A percentile compares a stretch with the other conserved stretches of the same genome.
Conservation (phyloP, 2,888 invertebrate species). For the Lasioglossum pauxillum region DNA sequence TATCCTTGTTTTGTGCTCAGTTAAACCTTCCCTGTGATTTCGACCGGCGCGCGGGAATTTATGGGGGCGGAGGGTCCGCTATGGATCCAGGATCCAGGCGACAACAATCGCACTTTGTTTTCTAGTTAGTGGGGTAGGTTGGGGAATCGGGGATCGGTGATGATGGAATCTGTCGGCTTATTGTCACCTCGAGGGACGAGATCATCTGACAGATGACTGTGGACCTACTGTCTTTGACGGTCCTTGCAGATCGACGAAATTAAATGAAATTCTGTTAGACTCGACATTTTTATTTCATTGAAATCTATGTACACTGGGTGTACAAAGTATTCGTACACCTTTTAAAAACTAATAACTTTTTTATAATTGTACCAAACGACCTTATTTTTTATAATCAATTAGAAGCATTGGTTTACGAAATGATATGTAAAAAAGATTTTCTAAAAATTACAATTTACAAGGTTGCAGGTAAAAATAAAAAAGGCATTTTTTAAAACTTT, state of each 20-base stretch:
- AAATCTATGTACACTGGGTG: too few relatives aligned
- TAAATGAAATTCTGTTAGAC: too few relatives aligned
- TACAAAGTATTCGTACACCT: too few relatives aligned
- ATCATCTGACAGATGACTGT: neutral
- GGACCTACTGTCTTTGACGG: neutral
- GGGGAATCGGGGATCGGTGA: conserved; percentile 31
- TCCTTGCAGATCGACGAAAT: neutral
- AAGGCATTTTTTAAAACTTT: too few relatives aligned
- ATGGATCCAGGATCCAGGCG: conserved; percentile 3
- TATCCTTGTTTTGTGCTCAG: conserved; percentile 79
- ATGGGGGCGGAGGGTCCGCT: conserved; percentile 14
- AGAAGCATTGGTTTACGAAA: too few relatives aligned
- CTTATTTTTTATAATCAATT: too few relatives aligned
- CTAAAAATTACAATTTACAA: too few relatives aligned
- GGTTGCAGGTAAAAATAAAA: too few relatives aligned
- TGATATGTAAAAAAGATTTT: too few relatives aligned
- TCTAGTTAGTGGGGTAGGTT: conserved; percentile 72
- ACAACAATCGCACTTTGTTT: conserved; percentile 65
- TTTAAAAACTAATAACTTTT: too few relatives aligned
- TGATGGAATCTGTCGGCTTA: neutral
- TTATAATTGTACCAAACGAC: too few relatives aligned
- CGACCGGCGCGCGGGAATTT: conserved; percentile 69
- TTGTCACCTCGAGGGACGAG: neutral
- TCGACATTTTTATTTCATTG: neutral
- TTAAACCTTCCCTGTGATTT: conserved; percentile 78